Base-by-base conservation (phyloP, 2,888 invertebrate genomes). In the Morpho achilles region DNA sequence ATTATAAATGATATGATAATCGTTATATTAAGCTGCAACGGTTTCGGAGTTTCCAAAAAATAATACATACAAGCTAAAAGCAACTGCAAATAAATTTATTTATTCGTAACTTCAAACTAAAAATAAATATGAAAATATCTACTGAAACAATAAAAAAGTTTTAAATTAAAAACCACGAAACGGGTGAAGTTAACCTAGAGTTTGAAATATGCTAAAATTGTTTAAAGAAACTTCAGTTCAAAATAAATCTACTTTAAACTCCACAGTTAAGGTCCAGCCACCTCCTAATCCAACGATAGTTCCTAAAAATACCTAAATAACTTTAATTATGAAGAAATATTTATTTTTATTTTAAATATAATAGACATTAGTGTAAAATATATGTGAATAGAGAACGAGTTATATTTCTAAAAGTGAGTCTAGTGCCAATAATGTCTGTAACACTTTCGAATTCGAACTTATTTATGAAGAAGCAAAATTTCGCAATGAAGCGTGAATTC, bases 221-320 rank as follows among this genome's bases (percentile, higher is more conserved):
- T 56, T 56, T 50, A 43, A 59, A 46, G 40, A n/a, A 53, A 53
- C 40, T 50, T 52, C 16, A 49, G 50, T 50, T 49, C 39, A 8
- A 58, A 58, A 46, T 46, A 50, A 44, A 59, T 16, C 50, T 41
- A 49, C 46, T 55, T 49, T 22, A 56, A 60, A 56, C 58, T 59
- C 69, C 69, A 50, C 68, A 77, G 72, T 74, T 74, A 76, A 65
- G 80, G 76, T 84, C 78, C 88, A 89, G 87, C 80, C 86, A 80
- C 84, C 87, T 85, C 87, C 84, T 80, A 78, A 86, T 79, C 89
- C 89, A 91, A 91, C 91, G 91, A 91, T 89, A 91, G 91, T 91
- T 91, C 91, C 91, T 91, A 91, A 75, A 77, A 88, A 81, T 91
- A 91, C 91, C 91, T 91, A 90, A 76, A 76, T 82, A 76, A 79